Evolutionary conservation across 1,140 invertebrate genomes (phyloP).

Genomic region (Bilobella aurantiaca): DNA sequence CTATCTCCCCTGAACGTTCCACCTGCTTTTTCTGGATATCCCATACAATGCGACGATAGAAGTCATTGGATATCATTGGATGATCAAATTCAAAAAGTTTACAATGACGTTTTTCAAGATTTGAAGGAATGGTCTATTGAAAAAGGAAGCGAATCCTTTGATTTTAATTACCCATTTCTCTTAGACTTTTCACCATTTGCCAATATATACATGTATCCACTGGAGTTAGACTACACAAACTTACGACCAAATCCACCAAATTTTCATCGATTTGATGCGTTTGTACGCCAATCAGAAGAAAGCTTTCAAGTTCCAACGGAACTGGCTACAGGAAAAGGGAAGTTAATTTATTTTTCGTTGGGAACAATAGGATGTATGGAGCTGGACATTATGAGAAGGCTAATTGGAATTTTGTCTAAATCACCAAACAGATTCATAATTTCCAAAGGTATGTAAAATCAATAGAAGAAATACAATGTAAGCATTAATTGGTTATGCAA

Average conservation of each 20-base stretch:
- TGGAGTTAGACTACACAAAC: not conserved
- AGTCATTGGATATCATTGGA: too few relatives aligned
- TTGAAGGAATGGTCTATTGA: not conserved
- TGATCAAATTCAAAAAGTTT: too few relatives aligned
- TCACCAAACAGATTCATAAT: not conserved
- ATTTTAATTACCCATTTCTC: not conserved
- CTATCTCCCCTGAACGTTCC: not conserved
- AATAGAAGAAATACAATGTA: too few relatives aligned
- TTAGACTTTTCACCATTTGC: not conserved
- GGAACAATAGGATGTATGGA: not conserved
- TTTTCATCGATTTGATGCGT: not conserved
- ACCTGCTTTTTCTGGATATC: not conserved
- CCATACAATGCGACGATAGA: not conserved
- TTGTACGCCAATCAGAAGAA: not conserved
- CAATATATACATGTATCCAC: slow-evolving; percentile 10
- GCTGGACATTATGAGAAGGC: not conserved
- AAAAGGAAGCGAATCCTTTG: not conserved
- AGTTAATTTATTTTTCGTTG: not conserved
- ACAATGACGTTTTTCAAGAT: not conserved
- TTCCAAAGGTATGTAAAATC: not conserved
- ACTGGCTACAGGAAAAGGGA: not conserved
- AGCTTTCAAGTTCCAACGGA: not conserved
- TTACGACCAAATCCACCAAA: not conserved
- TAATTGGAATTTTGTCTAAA: not conserved
- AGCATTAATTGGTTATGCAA: too few relatives aligned